Conservation (phyloP, 1,140 invertebrate species). For the Prorops nasuta region DNA sequence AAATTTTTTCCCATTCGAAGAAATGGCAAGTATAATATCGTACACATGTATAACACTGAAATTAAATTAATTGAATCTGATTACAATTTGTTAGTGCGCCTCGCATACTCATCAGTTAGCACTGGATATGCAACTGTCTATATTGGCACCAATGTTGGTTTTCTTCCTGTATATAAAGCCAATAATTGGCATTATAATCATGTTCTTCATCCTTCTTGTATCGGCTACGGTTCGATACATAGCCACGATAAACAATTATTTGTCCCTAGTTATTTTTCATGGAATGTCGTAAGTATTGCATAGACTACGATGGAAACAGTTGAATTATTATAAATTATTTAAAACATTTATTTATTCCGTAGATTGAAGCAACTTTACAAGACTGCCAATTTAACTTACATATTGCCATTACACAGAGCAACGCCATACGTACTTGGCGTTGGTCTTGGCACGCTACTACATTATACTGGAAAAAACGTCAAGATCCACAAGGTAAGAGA, state of each 20-base stretch:
- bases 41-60: not conserved
- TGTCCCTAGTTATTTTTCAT: conserved; percentile 65
- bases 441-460: conserved; percentile 61
- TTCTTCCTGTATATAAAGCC: conserved; percentile 64
- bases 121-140: conserved; percentile 79
- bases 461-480: conserved; percentile 52
- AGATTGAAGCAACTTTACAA: conserved; percentile 68
- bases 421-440: conserved; percentile 68
- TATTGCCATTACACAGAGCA: conserved; percentile 62
- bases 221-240: conserved; percentile 65
- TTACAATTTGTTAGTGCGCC: conserved; percentile 58
- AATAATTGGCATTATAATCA: conserved; percentile 55
- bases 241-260: conserved; percentile 58
- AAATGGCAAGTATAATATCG: conserved; percentile 60
- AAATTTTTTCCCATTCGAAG: conserved; percentile 70
- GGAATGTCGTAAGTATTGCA: conserved; percentile 62
- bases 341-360: no score
- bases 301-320: not conserved
- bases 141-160: conserved; percentile 69
- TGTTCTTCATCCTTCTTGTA: conserved; percentile 58
- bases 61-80: not conserved
- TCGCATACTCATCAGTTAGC: conserved; percentile 72
- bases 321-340: conserved; percentile 22
- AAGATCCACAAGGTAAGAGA: conserved; percentile 47
- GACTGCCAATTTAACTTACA: conserved; percentile 65